Evolutionary conservation across 1,140 invertebrate species (phyloP), one percentile per base, ranked within the genome.

Genomic region (Diabrotica virgifera): DNA sequence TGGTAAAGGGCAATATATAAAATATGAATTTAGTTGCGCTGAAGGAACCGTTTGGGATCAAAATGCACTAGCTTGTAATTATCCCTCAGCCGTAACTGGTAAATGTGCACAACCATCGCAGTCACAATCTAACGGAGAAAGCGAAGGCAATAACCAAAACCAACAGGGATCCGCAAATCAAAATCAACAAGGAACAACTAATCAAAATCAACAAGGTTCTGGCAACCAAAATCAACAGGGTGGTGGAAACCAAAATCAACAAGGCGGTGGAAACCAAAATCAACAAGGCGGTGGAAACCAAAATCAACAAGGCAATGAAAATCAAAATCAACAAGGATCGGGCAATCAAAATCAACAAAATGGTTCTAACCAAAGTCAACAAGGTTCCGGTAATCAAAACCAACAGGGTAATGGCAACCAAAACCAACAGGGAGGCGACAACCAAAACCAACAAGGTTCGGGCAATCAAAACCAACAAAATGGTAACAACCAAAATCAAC

Each of bases 11-110:
- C 78, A 76, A 2, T 84, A 81, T 50, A 82, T 75, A 36, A 82
- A 77, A 64, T 83, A 86, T 67, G 82, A 86, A 51, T 90, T 87
- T 70, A 81, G 80, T 46, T 90, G 88, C 76, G 86, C 83, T 5
- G 76, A 76, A 13, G 87, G 86, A 75, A 82, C 77, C 63, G 80
- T 82, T 38, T 83, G 80, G 76, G 81, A 83, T 72, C 70, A 74
- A 63, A 77, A 76, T 52, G 74, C 73, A 66, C 79, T 76, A 74
- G 79, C 77, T 69, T 85, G 79, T 76, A 85, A 80, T 73, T 80
- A 82, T 73, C 76, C 77, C 62, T 80, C 76, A 74, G 77, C 78
- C 57, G 78, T 82, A 55, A 62, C 70, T 36, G 70, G 71, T 56
- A 59, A 65, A 51, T 74, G 73, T 75, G 70, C 74, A 63, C 14